Conservation (phyloP, 2,113 vertebrate species). For the Hippoglossus stenolepis region DNA sequence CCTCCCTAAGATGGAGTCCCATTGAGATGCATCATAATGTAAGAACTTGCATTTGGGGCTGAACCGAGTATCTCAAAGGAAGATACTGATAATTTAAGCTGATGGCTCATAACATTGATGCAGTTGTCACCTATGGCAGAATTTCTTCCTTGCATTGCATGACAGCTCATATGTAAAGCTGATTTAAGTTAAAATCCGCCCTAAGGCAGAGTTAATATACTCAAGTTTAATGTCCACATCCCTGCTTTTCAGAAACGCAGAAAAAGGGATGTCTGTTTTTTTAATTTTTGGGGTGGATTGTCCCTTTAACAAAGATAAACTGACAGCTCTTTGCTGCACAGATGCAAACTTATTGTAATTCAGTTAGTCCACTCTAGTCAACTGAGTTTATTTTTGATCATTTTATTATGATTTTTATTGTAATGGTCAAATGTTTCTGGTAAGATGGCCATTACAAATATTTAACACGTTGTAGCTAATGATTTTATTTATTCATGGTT, state of each 20-base stretch:
- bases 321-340: constrained; percentile 24
- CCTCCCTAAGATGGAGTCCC: constrained; percentile 47
- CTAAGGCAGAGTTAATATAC: constrained; percentile 39
- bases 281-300: constrained; percentile 39
- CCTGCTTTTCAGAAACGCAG: neutral
- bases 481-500: neutral
- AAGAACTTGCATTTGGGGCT: constrained; percentile 55
- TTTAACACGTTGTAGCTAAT: neutral
- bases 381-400: no score
- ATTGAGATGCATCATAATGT: constrained; percentile 70
- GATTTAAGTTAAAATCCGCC: constrained; percentile 48
- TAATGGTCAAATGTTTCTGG: neutral
- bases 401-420: no score
- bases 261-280: neutral
- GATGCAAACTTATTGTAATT: constrained; percentile 16
- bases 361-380: neutral
- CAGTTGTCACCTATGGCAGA: constrained; percentile 45
- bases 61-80: constrained; percentile 63
- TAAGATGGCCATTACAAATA: neutral
- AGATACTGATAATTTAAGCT: constrained; percentile 58
- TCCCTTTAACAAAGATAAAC: constrained; percentile 26
- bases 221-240: neutral
- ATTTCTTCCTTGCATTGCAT: constrained; percentile 19
- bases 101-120: constrained; percentile 51
- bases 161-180: constrained; percentile 35